Base-by-base conservation (phyloP, 2,888 invertebrate genomes). In the Kryphioiulus occultus region DNA sequence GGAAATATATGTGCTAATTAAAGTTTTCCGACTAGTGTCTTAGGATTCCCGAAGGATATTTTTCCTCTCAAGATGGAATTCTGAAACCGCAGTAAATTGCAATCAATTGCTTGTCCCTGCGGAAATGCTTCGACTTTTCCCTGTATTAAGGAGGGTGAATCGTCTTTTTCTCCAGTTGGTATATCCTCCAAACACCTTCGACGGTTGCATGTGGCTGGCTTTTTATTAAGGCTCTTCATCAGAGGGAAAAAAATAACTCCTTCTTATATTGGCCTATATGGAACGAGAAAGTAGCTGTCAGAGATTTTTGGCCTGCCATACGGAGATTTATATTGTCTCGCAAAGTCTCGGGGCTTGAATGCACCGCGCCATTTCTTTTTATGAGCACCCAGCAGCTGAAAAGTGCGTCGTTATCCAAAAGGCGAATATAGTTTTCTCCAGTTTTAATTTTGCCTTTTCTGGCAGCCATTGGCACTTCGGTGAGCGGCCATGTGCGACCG, bases 1-100 rank as follows among this genome's bases (percentile, higher is more conserved):
- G 68, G 68, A 68, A 68, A n/a, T n/a, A 68, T 68, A 68, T 68
- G 68, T 68, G 68, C 68, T 68, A 68, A 68, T 68, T 68, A 68
- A 68, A 68, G 68, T 68, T 26, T 68, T 68, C 68, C 68, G 68
- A 68, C 68, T 68, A 26, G 68, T 68, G 68, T 26, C 26, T 68
- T 68, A 68, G 68, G 26, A 68, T 68, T n/a, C 68, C 68, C 68
- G 68, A 68, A 68, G 68, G 68, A 68, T 68, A 22, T 68, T 68
- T 68, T 68, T 22, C 22, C 68, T 68, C 68, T 12, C 9, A 9
- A 22, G 68, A 68, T 68, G 68, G 68, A 68, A 68, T 68, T 68
- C 68, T 68, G 68, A 22, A 68, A 68, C 68, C 68, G 68, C 68
- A 68, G 68, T 68, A 68, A 68, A 68, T 68, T 26, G 68, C 68